Conservation (phyloP, 2,888 invertebrate genomes). For the Chloroclysta siterata region DNA sequence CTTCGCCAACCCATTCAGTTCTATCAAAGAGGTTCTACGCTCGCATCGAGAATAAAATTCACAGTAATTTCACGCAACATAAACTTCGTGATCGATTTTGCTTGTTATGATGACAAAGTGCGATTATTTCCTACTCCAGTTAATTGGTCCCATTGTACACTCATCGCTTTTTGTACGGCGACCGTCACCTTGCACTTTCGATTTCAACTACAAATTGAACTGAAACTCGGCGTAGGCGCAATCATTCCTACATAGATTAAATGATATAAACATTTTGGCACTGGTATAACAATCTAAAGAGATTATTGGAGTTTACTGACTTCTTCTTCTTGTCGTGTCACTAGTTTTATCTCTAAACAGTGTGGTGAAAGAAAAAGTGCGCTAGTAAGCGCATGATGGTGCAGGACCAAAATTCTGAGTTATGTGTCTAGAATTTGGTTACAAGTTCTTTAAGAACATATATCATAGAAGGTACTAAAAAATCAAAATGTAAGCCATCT, state of each 20-base stretch:
- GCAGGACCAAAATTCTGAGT: too few species aligned
- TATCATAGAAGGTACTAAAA: too few species aligned
- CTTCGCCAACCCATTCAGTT: constrained; percentile 1
- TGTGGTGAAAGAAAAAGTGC: too few species aligned
- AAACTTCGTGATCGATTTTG: constrained; percentile 76
- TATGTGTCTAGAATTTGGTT: too few species aligned
- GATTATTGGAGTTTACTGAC: too few species aligned
- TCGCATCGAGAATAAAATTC: constrained; percentile 56
- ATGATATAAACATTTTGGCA: not conserved
- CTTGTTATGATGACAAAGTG: constrained; percentile 73
- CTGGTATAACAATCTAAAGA: too few species aligned
- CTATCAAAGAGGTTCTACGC: constrained; percentile 19
- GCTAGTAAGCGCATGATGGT: too few species aligned
- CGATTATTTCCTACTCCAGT: constrained; percentile 69
- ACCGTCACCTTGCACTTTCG: constrained; percentile 38
- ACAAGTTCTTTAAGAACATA: too few species aligned
- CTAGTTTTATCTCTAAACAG: too few species aligned
- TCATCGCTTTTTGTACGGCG: constrained; percentile 57
- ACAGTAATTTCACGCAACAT: constrained; percentile 81
- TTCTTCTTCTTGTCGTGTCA: too few species aligned
- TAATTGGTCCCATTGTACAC: constrained; percentile 73
- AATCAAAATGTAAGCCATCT: too few species aligned
- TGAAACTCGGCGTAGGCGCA: constrained; percentile 16
- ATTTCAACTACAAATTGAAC: constrained; percentile 30
- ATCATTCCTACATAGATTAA: not conserved